phyloP scores from a whole-genome alignment of 2,113 vertebrate species.

The Hystrix cristata region DNA sequence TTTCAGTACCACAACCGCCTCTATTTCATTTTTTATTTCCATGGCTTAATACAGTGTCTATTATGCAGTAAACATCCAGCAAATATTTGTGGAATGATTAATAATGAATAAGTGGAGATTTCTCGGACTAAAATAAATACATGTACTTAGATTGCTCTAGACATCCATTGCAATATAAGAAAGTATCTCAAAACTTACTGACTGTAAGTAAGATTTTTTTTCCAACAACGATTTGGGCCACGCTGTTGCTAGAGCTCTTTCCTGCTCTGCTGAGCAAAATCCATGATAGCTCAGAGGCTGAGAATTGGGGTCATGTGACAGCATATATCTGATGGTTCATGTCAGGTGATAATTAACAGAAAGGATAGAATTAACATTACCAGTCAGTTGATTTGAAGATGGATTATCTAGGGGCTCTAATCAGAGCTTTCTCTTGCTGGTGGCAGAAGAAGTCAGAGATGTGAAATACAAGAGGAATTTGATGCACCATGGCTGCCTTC shows the following conservation, averaged over 20 bases:
- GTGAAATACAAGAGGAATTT: neutral
- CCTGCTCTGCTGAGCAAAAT: neutral
- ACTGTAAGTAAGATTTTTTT: neutral
- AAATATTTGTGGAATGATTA: constrained; percentile 21
- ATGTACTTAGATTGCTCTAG: neutral
- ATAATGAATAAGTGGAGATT: neutral
- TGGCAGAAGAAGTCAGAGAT: neutral
- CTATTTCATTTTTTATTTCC: neutral
- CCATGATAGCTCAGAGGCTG: neutral
- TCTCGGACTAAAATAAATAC: neutral
- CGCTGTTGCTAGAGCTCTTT: neutral
- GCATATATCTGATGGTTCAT: neutral
- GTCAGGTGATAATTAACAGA: neutral
- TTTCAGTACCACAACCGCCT: neutral
- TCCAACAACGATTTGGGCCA: neutral
- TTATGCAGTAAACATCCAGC: neutral
- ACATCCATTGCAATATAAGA: neutral
- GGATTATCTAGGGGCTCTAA: neutral
- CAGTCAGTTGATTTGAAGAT: neutral
- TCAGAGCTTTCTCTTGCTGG: neutral
- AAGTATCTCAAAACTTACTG: neutral
- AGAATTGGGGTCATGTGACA: neutral
- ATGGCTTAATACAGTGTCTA: neutral
- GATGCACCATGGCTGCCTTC: neutral
- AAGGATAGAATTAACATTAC: neutral